These are phyloP conservation scores for Strigops habroptila DNA, from an alignment of 2,113 vertebrate species.

Conservation along the genomic window DNA sequence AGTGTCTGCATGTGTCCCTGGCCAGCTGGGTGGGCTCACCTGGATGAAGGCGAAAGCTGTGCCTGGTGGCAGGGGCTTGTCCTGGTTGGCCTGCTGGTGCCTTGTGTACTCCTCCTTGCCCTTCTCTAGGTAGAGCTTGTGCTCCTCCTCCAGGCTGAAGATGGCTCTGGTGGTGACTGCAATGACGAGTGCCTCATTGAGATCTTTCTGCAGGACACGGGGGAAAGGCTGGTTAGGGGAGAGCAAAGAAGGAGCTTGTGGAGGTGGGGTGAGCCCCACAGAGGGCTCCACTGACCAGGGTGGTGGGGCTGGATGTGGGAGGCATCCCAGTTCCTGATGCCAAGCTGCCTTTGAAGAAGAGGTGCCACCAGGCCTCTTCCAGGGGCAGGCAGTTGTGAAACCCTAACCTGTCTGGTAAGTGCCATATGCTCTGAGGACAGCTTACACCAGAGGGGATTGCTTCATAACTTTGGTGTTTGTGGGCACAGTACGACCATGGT, in stretches of 20 bases:
- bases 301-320: background rate
- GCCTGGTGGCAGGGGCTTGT: slow-evolving; percentile 52
- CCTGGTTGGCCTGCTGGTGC: slow-evolving; percentile 37
- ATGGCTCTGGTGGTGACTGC: slow-evolving; percentile 73
- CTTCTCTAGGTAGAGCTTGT: slow-evolving; percentile 55
- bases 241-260: background rate
- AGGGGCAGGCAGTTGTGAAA: background rate
- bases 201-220: slow-evolving; percentile 68
- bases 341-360: background rate
- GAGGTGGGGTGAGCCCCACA: background rate
- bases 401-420: background rate
- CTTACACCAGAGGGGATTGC: background rate
- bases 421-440: background rate
- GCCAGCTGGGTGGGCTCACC: slow-evolving; percentile 3
- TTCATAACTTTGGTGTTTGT: background rate
- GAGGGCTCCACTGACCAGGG: background rate
- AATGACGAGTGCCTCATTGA: slow-evolving; percentile 67
- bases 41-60: slow-evolving; percentile 67
- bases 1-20: background rate
- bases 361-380: background rate
- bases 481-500: background rate
- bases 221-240: background rate
- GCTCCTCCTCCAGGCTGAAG: slow-evolving; percentile 67
- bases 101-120: slow-evolving; percentile 50
- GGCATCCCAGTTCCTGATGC: accelerated